phyloP scores from a whole-genome alignment of 2,797 vertebrate genomes.

The Melanotaenia nigrans region DNA sequence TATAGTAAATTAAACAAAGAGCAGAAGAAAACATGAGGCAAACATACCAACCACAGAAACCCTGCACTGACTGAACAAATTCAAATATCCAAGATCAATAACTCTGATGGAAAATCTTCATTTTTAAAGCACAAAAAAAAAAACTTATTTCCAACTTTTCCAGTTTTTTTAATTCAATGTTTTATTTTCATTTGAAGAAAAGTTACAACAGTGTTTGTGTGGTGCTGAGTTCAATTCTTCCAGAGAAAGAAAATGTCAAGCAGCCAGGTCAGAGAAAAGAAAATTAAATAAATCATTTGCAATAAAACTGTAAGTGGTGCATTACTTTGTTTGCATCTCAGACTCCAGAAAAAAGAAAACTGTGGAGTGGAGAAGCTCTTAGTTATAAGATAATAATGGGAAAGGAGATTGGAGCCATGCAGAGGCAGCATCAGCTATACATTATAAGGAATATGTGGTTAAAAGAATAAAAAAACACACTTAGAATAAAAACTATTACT shows the following conservation, averaged over 20 bases:
- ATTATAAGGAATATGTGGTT: constrained; percentile 1
- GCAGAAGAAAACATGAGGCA: not conserved
- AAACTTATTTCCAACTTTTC: not conserved
- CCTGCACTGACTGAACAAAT: not conserved
- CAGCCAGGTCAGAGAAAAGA: not conserved
- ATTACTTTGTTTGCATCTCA: not conserved
- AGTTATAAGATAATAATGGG: constrained; percentile 10
- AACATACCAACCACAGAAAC: too few relatives aligned
- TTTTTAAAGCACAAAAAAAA: not conserved
- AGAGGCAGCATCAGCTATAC: not conserved
- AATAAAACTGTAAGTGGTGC: not conserved
- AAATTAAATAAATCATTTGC: not conserved
- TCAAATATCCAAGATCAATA: not conserved
- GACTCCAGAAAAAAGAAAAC: not conserved
- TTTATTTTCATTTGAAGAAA: not conserved
- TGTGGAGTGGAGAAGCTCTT: not conserved
- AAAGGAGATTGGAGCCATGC: not conserved
- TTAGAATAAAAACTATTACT: constrained; percentile 5
- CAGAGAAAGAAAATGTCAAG: not conserved
- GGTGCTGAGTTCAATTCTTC: not conserved
- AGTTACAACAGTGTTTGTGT: not conserved
- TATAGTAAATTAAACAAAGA: not conserved
- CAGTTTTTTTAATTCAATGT: not conserved
- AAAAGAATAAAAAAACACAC: constrained; percentile 5
- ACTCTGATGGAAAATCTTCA: not conserved